Evolutionary conservation across 2,797 vertebrate species (phyloP).

Genomic region (Clarias pachynema): DNA sequence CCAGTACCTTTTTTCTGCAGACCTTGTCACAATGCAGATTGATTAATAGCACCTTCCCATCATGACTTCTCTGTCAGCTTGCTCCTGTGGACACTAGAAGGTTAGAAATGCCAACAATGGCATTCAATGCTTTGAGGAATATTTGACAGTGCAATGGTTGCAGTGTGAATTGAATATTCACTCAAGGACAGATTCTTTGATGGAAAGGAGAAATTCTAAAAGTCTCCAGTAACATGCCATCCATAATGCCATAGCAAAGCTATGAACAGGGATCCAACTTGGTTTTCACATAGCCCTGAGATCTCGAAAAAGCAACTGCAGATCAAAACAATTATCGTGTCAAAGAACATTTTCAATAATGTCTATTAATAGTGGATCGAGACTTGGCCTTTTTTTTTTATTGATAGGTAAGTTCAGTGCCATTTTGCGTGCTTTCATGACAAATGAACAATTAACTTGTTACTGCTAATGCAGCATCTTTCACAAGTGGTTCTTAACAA

Average conservation of each 20-base stretch:
- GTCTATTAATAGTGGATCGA: background rate
- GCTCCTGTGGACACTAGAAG: constrained; percentile 6
- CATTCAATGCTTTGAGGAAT: constrained; percentile 3
- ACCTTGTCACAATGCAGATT: constrained; percentile 17
- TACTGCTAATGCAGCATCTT: background rate
- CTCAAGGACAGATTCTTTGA: constrained; percentile 12
- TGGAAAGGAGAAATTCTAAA: background rate
- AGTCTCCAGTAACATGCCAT: background rate
- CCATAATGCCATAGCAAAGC: constrained; percentile 23
- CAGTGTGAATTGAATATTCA: background rate
- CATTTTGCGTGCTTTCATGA: background rate
- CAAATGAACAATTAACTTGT: background rate
- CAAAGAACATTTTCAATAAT: background rate
- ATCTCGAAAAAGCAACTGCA: background rate
- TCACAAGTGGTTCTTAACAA: background rate
- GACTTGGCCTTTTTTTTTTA: background rate
- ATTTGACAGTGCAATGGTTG: background rate
- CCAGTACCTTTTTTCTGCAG: background rate
- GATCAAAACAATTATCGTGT: background rate
- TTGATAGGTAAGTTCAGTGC: background rate
- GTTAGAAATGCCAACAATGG: constrained; percentile 12
- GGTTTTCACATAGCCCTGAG: background rate
- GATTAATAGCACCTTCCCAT: background rate
- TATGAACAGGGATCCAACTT: constrained; percentile 8
- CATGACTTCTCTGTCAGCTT: background rate